Evolutionary conservation across 2,888 invertebrate genomes (phyloP), one percentile per base, ranked within the genome.

Genomic region (Ecdyonurus torrentis): DNA sequence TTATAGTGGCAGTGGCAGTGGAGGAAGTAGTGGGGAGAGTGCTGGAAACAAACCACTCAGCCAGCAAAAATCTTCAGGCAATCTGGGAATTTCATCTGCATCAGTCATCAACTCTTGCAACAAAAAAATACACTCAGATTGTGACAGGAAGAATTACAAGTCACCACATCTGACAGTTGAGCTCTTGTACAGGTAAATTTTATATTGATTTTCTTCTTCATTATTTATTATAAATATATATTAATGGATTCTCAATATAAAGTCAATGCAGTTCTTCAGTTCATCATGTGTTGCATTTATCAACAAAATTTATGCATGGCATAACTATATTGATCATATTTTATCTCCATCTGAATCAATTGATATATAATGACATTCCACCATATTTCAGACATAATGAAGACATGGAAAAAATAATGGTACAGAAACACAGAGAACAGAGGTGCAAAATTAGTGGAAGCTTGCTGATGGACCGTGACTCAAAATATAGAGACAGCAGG

Each of bases 401-500:
- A 66, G 84, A 87, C 64, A 91, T 91, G 91, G 89, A 90, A 71
- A 88, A 86, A 69, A 79, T 83, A 60, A 80, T 91, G 78, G 76
- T 86, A 1, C 86, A 87, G 70, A 81, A 80, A 64, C 86, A 89
- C 68, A 79, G 84, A 1, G 84, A 85, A 65, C 76, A 78, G 2
- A 77, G 87, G 10, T 77, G 76, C 0, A 76, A 75, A 18, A 75
- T 71, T 2, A 79, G 78, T 68, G 79, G 69, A 70, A 55, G 22
- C 20, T 37, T 15, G 5, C 37, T 58, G 20, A 2, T 62, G 25
- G 62, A 62, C 23, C 37, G 59, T 7, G 63, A 63, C 10, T 52
- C 52, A 20, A 63, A 63, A 23, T 18, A 52, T 2, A 59, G 58
- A 52, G 63, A 63, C 20, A 23, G 62, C 15, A 22, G 63, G 18